Percentiles rank a stretch among this genome's conserved stretches.
These are phyloP conservation scores for Melanotaenia parkinsoni DNA, from an alignment of 2,797 vertebrate genomes.

Conservation along the genomic window DNA sequence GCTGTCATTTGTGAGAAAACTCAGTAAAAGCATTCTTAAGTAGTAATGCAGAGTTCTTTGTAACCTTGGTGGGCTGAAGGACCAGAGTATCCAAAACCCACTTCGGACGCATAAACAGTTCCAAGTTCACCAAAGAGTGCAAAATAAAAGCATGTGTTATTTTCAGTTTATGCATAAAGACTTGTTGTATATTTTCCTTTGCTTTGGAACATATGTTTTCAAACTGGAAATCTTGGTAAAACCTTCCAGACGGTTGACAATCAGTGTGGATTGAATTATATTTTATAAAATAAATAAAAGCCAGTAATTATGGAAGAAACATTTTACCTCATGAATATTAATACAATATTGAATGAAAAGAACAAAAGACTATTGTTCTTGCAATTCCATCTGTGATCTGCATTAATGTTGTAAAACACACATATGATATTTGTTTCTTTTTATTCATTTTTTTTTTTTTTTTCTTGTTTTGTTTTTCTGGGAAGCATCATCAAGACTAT, in stretches of 20 bases:
- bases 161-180: neutral
- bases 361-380: conserved; percentile 2
- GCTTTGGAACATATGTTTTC: neutral
- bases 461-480: neutral
- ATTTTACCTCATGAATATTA: conserved; percentile 4
- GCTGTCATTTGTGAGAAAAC: conserved; percentile 21
- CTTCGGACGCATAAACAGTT: no score
- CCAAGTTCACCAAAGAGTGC: no score
- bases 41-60: neutral
- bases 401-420: conserved; percentile 12
- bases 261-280: conserved; percentile 22
- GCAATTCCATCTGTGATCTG: conserved; percentile 22
- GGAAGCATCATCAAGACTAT: conserved; percentile 34
- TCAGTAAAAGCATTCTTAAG: conserved; percentile 6
- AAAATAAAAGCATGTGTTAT: neutral
- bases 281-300: conserved; percentile 20
- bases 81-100: neutral
- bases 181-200: neutral
- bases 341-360: conserved; percentile 6
- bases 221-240: neutral
- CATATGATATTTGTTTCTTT: neutral
- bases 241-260: conserved; percentile 29
- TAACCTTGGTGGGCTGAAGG: neutral
- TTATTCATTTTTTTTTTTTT: neutral
- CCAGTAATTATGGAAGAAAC: conserved; percentile 26